These are phyloP conservation scores for Capromys pilorides DNA, from an alignment of 2,797 vertebrate genomes.

Conservation along the genomic window DNA sequence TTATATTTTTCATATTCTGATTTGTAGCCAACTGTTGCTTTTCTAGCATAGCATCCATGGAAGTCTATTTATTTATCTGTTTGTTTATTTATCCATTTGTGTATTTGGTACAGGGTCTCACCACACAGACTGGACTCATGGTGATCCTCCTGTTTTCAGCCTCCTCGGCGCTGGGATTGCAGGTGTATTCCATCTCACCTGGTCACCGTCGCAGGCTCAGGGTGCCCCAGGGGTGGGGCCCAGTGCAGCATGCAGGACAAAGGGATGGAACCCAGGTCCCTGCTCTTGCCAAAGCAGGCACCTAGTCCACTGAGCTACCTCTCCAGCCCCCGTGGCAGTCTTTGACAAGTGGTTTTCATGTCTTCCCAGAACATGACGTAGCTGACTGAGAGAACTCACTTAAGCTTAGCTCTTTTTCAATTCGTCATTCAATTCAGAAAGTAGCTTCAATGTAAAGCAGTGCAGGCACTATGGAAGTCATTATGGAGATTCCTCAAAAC, in stretches of 20 bases:
- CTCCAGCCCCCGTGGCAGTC: background rate
- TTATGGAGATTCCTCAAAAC: background rate
- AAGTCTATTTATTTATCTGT: background rate
- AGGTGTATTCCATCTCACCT: too few species aligned
- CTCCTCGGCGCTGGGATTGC: too few species aligned
- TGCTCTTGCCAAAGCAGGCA: too few species aligned
- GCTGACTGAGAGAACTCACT: constrained; percentile 47
- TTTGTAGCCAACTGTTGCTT: constrained; percentile 33
- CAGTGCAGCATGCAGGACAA: too few species aligned
- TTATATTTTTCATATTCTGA: constrained; percentile 11
- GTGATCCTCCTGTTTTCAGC: too few species aligned
- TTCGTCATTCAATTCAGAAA: constrained; percentile 50
- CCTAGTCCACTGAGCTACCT: too few species aligned
- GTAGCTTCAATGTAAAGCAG: background rate
- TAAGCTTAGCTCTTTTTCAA: background rate
- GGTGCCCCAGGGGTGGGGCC: too few species aligned
- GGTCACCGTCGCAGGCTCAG: too few species aligned
- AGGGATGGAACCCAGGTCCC: too few species aligned
- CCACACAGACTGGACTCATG: too few species aligned
- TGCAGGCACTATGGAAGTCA: background rate
- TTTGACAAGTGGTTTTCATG: constrained; percentile 30
- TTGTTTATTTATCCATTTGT: too few species aligned
- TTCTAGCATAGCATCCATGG: background rate
- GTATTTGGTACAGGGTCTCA: too few species aligned
- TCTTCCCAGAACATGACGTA: constrained; percentile 19